Evolutionary conservation across 2,113 vertebrate species (phyloP).

Genomic region (Limnothrissa miodon): DNA sequence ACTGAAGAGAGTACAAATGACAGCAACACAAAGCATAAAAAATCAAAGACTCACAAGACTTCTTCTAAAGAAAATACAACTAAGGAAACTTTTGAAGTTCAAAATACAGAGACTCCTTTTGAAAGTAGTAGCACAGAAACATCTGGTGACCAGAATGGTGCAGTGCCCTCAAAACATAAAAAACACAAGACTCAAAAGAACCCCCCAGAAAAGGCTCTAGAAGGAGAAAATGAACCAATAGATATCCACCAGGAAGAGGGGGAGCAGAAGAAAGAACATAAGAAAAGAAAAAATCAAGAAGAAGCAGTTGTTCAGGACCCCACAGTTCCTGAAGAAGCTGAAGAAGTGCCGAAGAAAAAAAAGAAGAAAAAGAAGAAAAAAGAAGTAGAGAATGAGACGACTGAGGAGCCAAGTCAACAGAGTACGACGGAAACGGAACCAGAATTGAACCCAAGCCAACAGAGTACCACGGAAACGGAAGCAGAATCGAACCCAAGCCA

Average conservation of each 20-base stretch:
- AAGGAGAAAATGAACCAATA: neutral
- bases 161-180: neutral
- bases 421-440: conserved; percentile 7
- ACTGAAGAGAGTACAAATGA: neutral
- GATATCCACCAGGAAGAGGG: neutral
- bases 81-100: neutral
- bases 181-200: neutral
- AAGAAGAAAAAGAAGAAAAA: conserved; percentile 25
- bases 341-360: conserved; percentile 21
- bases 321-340: conserved; percentile 10
- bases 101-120: neutral
- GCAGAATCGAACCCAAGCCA: neutral
- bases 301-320: neutral
- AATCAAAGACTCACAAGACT: conserved; percentile 19
- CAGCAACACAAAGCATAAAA: neutral
- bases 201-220: neutral
- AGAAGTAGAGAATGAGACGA: conserved; percentile 18
- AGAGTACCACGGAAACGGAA: conserved; percentile 15
- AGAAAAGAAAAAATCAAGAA: neutral
- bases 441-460: neutral
- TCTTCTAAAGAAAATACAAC: conserved; percentile 33
- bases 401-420: conserved; percentile 18
- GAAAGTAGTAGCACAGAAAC: conserved; percentile 26
- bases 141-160: neutral
- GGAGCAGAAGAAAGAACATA: neutral